Percentiles rank a stretch among this genome's conserved stretches.
These are phyloP conservation scores for Carcina quercana DNA, from an alignment of 2,888 invertebrate genomes.

Conservation along the genomic window DNA sequence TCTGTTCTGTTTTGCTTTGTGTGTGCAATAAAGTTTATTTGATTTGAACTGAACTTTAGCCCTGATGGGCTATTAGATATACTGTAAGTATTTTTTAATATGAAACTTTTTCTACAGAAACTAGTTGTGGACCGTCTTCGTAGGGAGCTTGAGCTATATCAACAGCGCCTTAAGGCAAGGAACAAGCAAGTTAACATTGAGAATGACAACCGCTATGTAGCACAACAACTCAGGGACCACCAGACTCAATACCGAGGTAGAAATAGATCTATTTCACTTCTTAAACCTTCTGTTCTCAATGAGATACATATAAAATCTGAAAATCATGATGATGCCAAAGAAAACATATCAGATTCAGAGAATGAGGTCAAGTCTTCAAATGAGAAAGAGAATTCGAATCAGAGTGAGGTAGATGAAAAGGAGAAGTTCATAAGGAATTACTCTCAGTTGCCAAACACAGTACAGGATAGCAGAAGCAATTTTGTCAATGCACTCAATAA, in stretches of 20 bases:
- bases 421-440: conserved; percentile 46
- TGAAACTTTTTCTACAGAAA: conserved; percentile 48
- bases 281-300: conserved; percentile 62
- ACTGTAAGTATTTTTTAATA: too few relatives aligned
- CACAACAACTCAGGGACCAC: conserved; percentile 61
- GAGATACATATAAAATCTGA: conserved; percentile 63
- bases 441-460: conserved; percentile 37
- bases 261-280: conserved; percentile 48
- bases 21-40: too few relatives aligned
- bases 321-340: conserved; percentile 38
- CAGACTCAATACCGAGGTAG: conserved; percentile 49
- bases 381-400: conserved; percentile 55
- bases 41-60: too few relatives aligned
- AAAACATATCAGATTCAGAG: conserved; percentile 51
- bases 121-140: conserved; percentile 71
- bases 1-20: too few relatives aligned
- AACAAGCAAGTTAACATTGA: conserved; percentile 60
- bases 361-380: conserved; percentile 43
- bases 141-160: conserved; percentile 71
- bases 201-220: conserved; percentile 57
- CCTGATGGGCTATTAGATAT: too few relatives aligned
- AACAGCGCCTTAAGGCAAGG: conserved; percentile 56
- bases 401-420: conserved; percentile 45
- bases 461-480: conserved; percentile 53
- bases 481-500: conserved; percentile 61